Base-by-base conservation (phyloP, 2,888 invertebrate species). In the Tipula lateralis region DNA sequence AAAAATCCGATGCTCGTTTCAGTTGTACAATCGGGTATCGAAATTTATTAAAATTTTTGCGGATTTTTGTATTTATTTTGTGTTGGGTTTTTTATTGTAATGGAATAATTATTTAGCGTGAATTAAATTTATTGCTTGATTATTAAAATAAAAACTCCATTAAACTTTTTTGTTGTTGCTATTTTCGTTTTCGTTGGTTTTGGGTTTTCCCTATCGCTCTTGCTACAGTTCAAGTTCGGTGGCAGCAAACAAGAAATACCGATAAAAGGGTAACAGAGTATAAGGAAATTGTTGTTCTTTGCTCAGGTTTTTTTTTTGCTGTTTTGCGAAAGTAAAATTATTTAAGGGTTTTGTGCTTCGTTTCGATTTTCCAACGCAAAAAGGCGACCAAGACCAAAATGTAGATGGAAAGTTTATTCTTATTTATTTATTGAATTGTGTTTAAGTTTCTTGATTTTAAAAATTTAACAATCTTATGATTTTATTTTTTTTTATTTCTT, bases 51-150 rank as follows among this genome's bases (percentile, higher is more conserved):
- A 66, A 66, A 66, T 24, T 24, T 39, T 66, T 19, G 24, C 24
- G 66, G 19, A 24, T 12, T 66, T 66, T 66, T 16, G 39, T 12
- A 39, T 13, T 39, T 39, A 39, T 39, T 50, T 50, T 50, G 44
- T 50, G n/a, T n/a, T n/a, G n/a, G n/a, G 1, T 24, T 66, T 66
- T 24, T 66, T 66, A 66, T 66, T 66, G 24, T 66, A 66, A 66
- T 66, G 66, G 12, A 66, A 66, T 66, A 66, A 66, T 66, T 66
- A 66, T 66, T 66, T 66, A 66, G 66, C 66, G 9, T 66, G 9
- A 66, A 66, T 66, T 66, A 66, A 66, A 66, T 66, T 66, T 66
- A 66, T 66, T 66, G 66, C 66, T 66, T 66, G 24, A 66, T 66
- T 66, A 66, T 66, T 66, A 66, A 24, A 66, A 66, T 66, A 66